phyloP scores from a whole-genome alignment of 1,140 invertebrate species.

The Drosophila repleta region DNA sequence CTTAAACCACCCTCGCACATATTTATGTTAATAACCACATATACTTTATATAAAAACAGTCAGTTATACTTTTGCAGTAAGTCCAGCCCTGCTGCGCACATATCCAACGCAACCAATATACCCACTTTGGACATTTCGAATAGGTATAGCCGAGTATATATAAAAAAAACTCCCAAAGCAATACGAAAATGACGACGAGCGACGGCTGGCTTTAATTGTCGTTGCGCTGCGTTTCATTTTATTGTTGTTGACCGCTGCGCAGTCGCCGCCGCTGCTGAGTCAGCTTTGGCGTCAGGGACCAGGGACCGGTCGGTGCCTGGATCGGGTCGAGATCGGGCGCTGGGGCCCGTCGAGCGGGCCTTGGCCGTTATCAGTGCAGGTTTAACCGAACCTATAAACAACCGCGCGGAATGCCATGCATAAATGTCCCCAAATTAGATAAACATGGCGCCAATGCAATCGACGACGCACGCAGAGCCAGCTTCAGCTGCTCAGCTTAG shows the following conservation, averaged over 20 bases:
- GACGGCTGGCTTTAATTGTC: slow-evolving; percentile 44
- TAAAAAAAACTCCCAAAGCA: slow-evolving; percentile 15
- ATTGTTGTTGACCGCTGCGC: slow-evolving; percentile 40
- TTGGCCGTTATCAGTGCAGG: slow-evolving; percentile 81
- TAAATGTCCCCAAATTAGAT: slow-evolving; percentile 84
- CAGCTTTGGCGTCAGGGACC: neutral
- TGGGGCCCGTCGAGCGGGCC: slow-evolving; percentile 6
- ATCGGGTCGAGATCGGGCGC: neutral
- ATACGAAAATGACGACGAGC: slow-evolving; percentile 32
- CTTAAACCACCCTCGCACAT: no score
- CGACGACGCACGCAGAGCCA: slow-evolving; percentile 52
- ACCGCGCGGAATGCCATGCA: slow-evolving; percentile 84
- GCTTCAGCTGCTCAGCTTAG: slow-evolving; percentile 9
- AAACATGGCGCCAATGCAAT: slow-evolving; percentile 84
- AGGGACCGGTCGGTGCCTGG: slow-evolving; percentile 39
- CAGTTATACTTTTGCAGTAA: no score
- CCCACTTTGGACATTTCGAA: neutral
- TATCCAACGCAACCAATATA: neutral
- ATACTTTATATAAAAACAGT: no score
- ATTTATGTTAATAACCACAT: no score
- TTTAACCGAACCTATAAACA: slow-evolving; percentile 84
- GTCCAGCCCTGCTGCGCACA: neutral
- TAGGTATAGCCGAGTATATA: neutral
- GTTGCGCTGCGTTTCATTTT: slow-evolving; percentile 24
- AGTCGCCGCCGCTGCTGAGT: slow-evolving; percentile 30